These are phyloP conservation scores for Rugalucina vietnamica DNA, from an alignment of 2,888 invertebrate species.

Conservation along the genomic window DNA sequence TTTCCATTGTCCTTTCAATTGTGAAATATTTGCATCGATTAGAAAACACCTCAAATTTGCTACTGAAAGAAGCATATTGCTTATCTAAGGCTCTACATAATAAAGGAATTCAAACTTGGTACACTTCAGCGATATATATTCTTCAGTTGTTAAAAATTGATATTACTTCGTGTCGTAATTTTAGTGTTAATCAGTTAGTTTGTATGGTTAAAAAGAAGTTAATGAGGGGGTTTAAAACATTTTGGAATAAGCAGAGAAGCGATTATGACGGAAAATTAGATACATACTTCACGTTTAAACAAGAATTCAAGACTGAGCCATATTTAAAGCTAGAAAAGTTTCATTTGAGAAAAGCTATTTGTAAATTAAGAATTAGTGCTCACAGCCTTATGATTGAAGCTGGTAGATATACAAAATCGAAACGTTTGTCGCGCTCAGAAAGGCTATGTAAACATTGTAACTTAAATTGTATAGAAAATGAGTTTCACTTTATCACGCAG, in stretches of 20 bases:
- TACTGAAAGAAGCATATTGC: neutral
- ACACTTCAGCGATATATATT: neutral
- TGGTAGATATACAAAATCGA: no score
- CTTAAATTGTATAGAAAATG: no score
- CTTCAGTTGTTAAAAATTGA: neutral
- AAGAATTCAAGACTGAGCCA: neutral
- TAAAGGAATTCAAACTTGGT: neutral
- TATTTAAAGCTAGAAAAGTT: neutral
- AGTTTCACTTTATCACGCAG: no score
- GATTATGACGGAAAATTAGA: constrained; percentile 2
- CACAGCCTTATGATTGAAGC: no score
- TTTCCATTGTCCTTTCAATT: neutral
- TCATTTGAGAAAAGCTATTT: neutral
- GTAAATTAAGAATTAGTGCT: no score
- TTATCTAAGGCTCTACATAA: neutral
- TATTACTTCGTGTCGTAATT: neutral
- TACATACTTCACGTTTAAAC: neutral
- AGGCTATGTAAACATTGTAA: no score
- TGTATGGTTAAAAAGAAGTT: neutral
- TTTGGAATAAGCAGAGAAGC: neutral
- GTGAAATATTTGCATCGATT: neutral
- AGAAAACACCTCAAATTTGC: neutral
- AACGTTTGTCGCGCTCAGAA: no score
- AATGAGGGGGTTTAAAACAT: neutral
- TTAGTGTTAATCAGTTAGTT: neutral